phyloP scores from a whole-genome alignment of 2,888 invertebrate species.

The Aphodius sticticus region DNA sequence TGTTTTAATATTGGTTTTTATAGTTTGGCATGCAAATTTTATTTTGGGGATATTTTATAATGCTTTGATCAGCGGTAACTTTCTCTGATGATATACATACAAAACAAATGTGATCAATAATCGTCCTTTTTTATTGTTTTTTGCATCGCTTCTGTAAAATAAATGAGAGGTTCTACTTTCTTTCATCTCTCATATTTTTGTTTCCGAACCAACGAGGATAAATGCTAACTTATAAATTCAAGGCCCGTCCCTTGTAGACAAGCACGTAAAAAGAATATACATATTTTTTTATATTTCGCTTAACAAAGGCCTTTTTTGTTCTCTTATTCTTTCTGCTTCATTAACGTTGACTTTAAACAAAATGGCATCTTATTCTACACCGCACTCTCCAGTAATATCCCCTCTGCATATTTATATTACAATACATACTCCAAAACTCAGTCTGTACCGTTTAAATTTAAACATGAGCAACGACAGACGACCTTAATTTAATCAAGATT shows the following conservation, averaged over 20 bases:
- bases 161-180: no score
- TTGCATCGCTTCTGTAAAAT: no score
- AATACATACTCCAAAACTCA: neutral
- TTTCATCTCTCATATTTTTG: neutral
- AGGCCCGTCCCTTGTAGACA: neutral
- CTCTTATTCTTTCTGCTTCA: neutral
- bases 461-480: neutral
- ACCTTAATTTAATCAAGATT: neutral
- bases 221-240: neutral
- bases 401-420: neutral
- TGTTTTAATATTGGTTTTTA: no score
- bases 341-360: neutral
- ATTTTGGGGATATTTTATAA: no score
- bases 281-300: neutral
- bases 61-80: no score
- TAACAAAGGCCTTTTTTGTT: neutral
- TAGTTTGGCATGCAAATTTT: no score
- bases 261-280: neutral
- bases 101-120: no score
- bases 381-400: neutral
- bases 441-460: neutral
- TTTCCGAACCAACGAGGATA: neutral
- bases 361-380: neutral
- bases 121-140: no score
- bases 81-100: no score